Conservation (phyloP, 1,140 invertebrate species). For the Lerema accius region DNA sequence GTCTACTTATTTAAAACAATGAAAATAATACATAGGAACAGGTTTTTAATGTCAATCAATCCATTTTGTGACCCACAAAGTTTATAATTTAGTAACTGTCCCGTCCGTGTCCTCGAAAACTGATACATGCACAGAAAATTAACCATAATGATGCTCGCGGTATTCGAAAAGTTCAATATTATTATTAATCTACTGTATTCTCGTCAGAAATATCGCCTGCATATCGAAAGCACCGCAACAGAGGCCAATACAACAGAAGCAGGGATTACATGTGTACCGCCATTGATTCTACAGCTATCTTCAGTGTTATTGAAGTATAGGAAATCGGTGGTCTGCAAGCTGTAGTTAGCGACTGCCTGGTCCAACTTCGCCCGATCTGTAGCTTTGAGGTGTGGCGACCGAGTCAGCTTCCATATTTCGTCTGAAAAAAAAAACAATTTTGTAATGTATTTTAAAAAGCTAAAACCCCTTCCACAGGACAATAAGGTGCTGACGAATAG, state of each 20-base stretch:
- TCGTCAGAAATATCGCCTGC: conserved; percentile 45
- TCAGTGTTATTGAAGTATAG: conserved; percentile 70
- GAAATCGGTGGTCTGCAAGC: conserved; percentile 55
- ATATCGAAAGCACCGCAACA: conserved; percentile 53
- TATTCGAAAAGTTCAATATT: too few species aligned
- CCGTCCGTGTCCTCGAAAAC: too few species aligned
- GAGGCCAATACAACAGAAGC: conserved; percentile 57
- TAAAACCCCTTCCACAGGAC: neutral
- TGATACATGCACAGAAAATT: too few species aligned
- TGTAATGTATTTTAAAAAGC: too few species aligned
- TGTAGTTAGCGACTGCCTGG: conserved; percentile 60
- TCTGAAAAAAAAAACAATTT: too few species aligned
- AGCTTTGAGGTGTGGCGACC: conserved; percentile 62
- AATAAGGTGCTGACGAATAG: too few species aligned
- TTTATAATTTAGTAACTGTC: too few species aligned
- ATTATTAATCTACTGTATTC: neutral
- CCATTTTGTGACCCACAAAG: too few species aligned
- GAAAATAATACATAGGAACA: too few species aligned
- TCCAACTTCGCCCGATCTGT: conserved; percentile 57
- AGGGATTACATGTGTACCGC: conserved; percentile 44
- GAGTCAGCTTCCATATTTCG: conserved; percentile 71
- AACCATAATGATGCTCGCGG: too few species aligned
- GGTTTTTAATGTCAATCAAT: too few species aligned
- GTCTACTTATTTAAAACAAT: too few species aligned
- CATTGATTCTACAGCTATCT: conserved; percentile 58